phyloP scores from a whole-genome alignment of 2,888 invertebrate genomes.

The Drosophila eohydei region DNA sequence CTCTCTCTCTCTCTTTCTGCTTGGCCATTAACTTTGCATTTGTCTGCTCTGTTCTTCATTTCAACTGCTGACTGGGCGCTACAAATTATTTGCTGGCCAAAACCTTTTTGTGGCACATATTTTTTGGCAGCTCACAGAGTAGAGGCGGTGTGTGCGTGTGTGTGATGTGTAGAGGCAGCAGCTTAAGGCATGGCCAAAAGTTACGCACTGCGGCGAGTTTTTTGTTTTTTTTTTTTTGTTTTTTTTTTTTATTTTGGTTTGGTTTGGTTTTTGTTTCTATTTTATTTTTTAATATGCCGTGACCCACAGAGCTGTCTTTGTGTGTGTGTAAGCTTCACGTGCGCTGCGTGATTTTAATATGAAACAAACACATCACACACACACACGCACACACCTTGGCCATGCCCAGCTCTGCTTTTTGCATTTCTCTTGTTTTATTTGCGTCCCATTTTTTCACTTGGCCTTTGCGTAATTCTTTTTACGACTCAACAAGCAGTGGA shows the following conservation, averaged over 20 bases:
- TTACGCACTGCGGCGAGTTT: slow-evolving; percentile 77
- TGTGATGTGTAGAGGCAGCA: slow-evolving; percentile 29
- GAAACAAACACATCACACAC: slow-evolving; percentile 61
- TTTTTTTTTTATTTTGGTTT: slow-evolving; percentile 53
- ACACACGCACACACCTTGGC: slow-evolving; percentile 35
- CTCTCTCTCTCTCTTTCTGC: background rate
- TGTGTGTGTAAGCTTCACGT: slow-evolving; percentile 53
- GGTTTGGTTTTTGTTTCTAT: slow-evolving; percentile 3
- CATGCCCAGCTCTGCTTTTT: slow-evolving; percentile 17
- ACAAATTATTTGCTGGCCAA: slow-evolving; percentile 46
- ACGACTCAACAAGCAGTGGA: slow-evolving; percentile 76
- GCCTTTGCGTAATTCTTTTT: slow-evolving; percentile 76
- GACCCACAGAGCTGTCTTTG: slow-evolving; percentile 52
- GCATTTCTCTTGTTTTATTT: slow-evolving; percentile 68
- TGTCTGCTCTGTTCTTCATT: slow-evolving; percentile 42
- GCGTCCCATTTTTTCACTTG: slow-evolving; percentile 64
- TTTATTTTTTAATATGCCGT: slow-evolving; percentile 61
- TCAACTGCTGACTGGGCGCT: slow-evolving; percentile 61
- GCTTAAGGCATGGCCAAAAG: slow-evolving; percentile 62
- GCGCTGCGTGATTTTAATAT: slow-evolving; percentile 79
- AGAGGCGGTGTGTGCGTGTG: slow-evolving; percentile 8
- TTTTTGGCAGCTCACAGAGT: slow-evolving; percentile 34
- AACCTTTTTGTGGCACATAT: slow-evolving; percentile 43
- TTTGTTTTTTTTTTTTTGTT: slow-evolving; percentile 34
- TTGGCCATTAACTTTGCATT: slow-evolving; percentile 57